Evolutionary conservation across 2,888 invertebrate species (phyloP).

Genomic region (Mantis religiosa): DNA sequence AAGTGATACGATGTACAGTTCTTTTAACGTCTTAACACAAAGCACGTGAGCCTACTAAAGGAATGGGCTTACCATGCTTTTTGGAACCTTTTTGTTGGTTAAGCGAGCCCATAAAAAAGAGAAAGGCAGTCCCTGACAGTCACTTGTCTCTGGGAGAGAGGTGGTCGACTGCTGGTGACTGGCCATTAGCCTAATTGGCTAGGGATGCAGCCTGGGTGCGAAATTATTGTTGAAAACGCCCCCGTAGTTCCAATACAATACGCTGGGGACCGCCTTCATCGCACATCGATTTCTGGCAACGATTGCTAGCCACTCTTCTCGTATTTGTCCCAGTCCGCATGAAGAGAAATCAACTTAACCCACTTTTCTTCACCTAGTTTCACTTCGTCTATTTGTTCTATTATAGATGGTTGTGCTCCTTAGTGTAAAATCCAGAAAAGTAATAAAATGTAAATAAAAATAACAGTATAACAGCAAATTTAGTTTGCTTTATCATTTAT

Average conservation of each 20-base stretch:
- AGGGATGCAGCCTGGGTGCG: background rate
- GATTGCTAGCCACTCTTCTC: background rate
- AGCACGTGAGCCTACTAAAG: too few relatives aligned
- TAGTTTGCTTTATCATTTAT: too few relatives aligned
- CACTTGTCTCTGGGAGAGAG: background rate
- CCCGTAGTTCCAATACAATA: background rate
- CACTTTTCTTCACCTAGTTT: background rate
- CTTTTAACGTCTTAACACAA: too few relatives aligned
- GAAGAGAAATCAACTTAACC: background rate
- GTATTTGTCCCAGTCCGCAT: background rate
- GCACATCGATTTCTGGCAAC: background rate
- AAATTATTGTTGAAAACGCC: background rate
- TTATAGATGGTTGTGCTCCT: too few relatives aligned
- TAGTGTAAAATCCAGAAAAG: too few relatives aligned
- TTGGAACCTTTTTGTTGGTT: background rate
- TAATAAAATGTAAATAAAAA: too few relatives aligned
- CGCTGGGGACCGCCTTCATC: background rate
- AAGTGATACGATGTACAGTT: too few relatives aligned
- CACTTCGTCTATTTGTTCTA: too few relatives aligned
- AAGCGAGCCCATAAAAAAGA: background rate
- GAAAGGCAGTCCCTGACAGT: background rate
- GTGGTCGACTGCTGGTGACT: background rate
- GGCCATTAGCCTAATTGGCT: background rate
- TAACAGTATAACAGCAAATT: too few relatives aligned
- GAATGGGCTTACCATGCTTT: background rate